Evolutionary conservation across 2,797 vertebrate species (phyloP).

Genomic region (Parauchenoglanis punctatus): DNA sequence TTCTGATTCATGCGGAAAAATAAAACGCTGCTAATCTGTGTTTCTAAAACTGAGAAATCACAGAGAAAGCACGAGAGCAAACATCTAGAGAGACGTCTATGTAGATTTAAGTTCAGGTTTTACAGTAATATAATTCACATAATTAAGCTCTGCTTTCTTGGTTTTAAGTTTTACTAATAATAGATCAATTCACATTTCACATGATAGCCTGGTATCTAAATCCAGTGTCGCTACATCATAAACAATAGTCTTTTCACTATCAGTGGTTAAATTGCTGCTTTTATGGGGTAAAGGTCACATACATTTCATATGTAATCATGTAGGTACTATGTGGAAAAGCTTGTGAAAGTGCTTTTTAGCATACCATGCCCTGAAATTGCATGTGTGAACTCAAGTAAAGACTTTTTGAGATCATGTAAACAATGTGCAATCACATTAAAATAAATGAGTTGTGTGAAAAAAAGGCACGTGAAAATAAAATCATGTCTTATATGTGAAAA

Average conservation of each 20-base stretch:
- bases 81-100: neutral
- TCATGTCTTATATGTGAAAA: too few species aligned
- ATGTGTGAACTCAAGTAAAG: neutral
- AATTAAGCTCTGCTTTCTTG: neutral
- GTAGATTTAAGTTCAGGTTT: neutral
- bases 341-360: neutral
- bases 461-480: neutral
- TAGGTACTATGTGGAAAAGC: neutral
- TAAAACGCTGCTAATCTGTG: neutral
- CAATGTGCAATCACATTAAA: neutral
- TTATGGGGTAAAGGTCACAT: neutral
- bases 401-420: neutral
- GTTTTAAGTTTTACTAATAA: neutral
- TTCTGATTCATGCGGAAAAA: constrained; percentile 3
- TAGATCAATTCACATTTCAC: neutral
- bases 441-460: neutral
- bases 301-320: neutral
- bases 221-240: neutral
- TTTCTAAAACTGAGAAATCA: neutral
- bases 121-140: neutral
- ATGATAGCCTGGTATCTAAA: neutral
- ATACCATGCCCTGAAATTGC: neutral
- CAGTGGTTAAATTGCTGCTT: too few species aligned
- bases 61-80: neutral
- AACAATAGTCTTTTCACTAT: neutral